Conservation (phyloP, 53 echinoderm and acorn worm genomes). For the Apostichopus leukothele region DNA sequence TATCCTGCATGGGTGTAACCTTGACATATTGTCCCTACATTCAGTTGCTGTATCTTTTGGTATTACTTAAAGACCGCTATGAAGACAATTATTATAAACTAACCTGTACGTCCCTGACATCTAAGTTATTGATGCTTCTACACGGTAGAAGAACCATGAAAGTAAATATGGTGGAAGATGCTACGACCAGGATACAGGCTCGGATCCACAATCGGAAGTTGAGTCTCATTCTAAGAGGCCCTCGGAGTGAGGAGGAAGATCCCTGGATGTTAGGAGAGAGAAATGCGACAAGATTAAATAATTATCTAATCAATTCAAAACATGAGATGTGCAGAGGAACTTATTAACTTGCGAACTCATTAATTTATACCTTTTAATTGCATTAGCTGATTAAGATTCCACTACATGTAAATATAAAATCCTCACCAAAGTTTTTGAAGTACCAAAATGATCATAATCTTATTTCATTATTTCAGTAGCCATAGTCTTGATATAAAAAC, state of each 20-base stretch:
- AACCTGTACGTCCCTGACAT: conserved; percentile 42
- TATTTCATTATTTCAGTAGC: too few relatives aligned
- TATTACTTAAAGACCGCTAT: too few relatives aligned
- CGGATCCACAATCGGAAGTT: conserved; percentile 71
- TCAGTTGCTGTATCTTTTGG: too few relatives aligned
- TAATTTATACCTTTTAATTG: too few relatives aligned
- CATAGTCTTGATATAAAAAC: too few relatives aligned
- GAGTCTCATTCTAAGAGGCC: conserved; percentile 68
- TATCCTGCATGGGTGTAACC: not conserved
- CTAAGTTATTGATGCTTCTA: conserved; percentile 39
- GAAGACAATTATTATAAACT: not conserved
- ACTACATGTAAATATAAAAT: too few relatives aligned
- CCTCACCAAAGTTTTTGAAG: too few relatives aligned
- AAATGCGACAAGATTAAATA: not conserved
- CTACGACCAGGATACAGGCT: conserved; percentile 64
- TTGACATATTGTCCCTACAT: not conserved
- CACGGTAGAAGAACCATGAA: conserved; percentile 66
- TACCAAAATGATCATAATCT: too few relatives aligned
- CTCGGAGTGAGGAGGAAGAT: conserved; percentile 13
- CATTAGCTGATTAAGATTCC: too few relatives aligned
- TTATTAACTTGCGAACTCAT: too few relatives aligned
- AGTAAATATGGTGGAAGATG: conserved; percentile 70
- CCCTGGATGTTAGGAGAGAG: not conserved
- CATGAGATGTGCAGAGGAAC: too few relatives aligned
- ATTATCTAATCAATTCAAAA: too few relatives aligned